Evolutionary conservation across 1,140 invertebrate genomes (phyloP), one percentile per base, ranked within the genome.

Genomic region (Caenorhabditis brenneri): DNA sequence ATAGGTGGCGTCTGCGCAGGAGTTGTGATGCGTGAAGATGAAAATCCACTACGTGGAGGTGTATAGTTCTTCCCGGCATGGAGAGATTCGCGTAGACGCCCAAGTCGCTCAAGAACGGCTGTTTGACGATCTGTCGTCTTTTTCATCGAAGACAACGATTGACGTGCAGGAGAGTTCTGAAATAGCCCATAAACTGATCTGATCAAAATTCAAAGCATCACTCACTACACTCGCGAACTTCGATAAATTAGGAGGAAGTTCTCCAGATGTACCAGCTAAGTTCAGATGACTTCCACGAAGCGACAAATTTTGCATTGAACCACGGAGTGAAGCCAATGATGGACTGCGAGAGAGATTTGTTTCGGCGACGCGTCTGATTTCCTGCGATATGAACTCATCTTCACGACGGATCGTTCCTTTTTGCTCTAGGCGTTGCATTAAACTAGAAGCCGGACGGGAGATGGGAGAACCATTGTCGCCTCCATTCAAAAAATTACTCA

Each of bases 101-200:
- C 36, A 22, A 74, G 65, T 22, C 65, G 36, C 42, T 74, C 65
- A 10, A 74, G 65, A 24, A 74, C 65, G 1, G 65, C 65, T 19
- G 65, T 36, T 74, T 74, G 65, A 22, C 65, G 65, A 74, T 74
- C 65, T 42, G 65, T 74, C 4, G 65, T 74, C 24, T 74, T 74
- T 31, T 42, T 42, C 65, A 74, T 74, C 7, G 65, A 42, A 19
- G 65, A 74, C 65, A 74, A 46, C 3, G 65, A 74, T 46, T 74
- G 65, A 42, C 65, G 65, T 24, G 65, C 65, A 22, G 65, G 65
- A 42, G 65, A 74, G 24, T 74, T 74, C 65, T 74, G 19, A 42
- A 42, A 42, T 19, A 42, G 53, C 12, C 12, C 12, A 6, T 12
- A 55, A 6, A 29, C 15, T 55, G 2, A 9, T 6, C 9, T 27